Conservation (phyloP, 1,140 invertebrate genomes). For the Rhagoletis zephyria region DNA sequence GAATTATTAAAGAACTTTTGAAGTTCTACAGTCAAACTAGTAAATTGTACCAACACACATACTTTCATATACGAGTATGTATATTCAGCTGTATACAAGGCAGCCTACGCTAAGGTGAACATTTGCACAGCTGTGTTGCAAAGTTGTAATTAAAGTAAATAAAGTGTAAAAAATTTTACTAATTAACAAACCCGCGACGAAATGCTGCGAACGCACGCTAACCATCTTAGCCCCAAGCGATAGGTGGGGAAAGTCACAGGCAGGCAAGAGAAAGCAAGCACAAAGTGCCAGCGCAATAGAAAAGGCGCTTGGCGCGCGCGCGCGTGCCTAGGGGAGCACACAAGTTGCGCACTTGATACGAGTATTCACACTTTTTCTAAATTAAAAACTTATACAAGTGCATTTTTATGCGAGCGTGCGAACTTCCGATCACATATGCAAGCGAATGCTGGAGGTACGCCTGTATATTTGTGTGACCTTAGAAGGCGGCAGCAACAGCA, state of each 20-base stretch:
- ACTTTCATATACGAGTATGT: no score
- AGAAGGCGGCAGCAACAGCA: background rate
- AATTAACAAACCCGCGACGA: constrained; percentile 28
- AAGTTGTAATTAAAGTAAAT: constrained; percentile 47
- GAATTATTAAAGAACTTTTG: background rate
- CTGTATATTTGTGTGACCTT: background rate
- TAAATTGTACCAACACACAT: background rate
- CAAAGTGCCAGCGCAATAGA: background rate
- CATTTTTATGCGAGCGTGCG: background rate
- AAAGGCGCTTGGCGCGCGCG: background rate
- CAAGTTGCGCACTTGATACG: background rate
- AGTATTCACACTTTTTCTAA: constrained; percentile 32
- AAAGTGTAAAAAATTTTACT: constrained; percentile 34
- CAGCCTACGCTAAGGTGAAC: background rate
- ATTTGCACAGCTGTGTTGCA: constrained; percentile 1
- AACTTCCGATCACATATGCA: background rate
- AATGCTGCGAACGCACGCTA: background rate
- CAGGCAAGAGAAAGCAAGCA: background rate
- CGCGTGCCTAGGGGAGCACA: background rate
- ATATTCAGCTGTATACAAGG: background rate
- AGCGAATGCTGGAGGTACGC: background rate
- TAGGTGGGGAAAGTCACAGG: background rate
- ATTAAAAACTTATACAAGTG: constrained; percentile 48
- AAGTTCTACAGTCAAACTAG: background rate
- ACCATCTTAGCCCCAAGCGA: background rate